phyloP scores from a whole-genome alignment of 1,140 invertebrate genomes.

The Plectus sambesii region DNA sequence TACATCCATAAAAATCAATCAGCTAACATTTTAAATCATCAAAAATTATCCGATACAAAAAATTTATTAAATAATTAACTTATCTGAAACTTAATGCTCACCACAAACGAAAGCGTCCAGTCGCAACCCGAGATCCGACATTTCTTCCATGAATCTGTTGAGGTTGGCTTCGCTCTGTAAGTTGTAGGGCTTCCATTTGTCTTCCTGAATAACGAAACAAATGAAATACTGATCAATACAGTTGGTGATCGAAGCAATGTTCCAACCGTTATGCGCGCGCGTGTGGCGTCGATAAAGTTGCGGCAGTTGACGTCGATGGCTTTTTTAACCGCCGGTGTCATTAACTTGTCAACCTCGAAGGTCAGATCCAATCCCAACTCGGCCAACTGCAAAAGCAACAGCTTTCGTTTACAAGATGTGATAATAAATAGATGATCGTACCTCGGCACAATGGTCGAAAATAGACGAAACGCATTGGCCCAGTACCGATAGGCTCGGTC shows the following conservation, averaged over 20 bases:
- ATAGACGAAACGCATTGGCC: conserved; percentile 24
- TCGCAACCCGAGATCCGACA: conserved; percentile 16
- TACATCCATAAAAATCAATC: no score
- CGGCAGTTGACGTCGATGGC: conserved; percentile 58
- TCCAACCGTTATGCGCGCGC: no score
- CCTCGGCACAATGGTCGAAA: conserved; percentile 14
- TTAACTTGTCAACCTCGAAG: conserved; percentile 67
- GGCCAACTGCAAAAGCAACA: conserved; percentile 56
- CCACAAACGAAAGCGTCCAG: no score
- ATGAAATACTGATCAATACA: not conserved
- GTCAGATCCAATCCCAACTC: conserved; percentile 65
- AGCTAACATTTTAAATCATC: no score
- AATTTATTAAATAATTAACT: no score
- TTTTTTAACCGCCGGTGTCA: conserved; percentile 57
- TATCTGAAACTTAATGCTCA: no score
- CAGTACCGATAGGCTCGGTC: conserved; percentile 45
- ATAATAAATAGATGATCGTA: no score
- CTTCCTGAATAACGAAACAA: conserved; percentile 27
- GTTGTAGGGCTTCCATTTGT: conserved; percentile 36
- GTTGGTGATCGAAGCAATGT: conserved; percentile 8
- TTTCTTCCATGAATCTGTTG: conserved; percentile 21
- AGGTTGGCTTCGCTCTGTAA: conserved; percentile 29
- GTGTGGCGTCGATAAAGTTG: conserved; percentile 57
- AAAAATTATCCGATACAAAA: no score
- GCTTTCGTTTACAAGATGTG: no score